Evolutionary conservation across 1,140 invertebrate genomes (phyloP).

Genomic region (Aphelinus atriplicis): DNA sequence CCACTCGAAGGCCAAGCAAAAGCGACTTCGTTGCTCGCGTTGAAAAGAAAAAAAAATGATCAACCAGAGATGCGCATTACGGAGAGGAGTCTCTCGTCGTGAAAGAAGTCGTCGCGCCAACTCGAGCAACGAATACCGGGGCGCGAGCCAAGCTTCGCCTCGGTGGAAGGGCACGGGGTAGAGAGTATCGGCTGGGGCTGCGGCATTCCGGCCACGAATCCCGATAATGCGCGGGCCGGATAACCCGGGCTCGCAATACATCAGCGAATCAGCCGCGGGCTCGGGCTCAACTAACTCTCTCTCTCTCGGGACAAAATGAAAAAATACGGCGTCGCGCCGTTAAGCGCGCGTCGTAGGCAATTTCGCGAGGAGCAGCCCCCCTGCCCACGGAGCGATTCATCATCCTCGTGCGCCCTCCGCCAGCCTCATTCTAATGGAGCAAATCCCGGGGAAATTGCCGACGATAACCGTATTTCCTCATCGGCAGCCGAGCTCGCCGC

Average conservation of each 20-base stretch:
- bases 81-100: too few relatives aligned
- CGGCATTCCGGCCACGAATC: neutral
- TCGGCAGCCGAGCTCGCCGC: neutral
- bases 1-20: too few relatives aligned
- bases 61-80: too few relatives aligned
- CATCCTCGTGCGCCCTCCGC: neutral
- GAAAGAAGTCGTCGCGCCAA: too few relatives aligned
- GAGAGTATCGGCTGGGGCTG: too few relatives aligned
- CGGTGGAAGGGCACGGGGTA: too few relatives aligned
- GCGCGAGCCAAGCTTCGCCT: too few relatives aligned
- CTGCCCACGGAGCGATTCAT: conserved; percentile 8
- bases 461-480: conserved; percentile 39
- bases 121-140: neutral
- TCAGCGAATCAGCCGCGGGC: conserved; percentile 3
- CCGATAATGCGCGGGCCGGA: neutral
- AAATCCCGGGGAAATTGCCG: conserved; percentile 34
- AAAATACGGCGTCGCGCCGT: conserved; percentile 14
- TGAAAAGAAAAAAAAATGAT: too few relatives aligned
- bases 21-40: too few relatives aligned
- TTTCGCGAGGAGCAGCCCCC: too few relatives aligned
- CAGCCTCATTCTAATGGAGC: conserved; percentile 7
- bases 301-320: conserved; percentile 16
- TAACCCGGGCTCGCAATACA: conserved; percentile 10
- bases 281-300: neutral
- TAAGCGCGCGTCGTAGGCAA: too few relatives aligned